A percentile compares a stretch with the other conserved stretches of the same genome.
These are phyloP conservation scores for Oreochromis tanganicae DNA, from an alignment of 2,113 vertebrate species.

Conservation along the genomic window DNA sequence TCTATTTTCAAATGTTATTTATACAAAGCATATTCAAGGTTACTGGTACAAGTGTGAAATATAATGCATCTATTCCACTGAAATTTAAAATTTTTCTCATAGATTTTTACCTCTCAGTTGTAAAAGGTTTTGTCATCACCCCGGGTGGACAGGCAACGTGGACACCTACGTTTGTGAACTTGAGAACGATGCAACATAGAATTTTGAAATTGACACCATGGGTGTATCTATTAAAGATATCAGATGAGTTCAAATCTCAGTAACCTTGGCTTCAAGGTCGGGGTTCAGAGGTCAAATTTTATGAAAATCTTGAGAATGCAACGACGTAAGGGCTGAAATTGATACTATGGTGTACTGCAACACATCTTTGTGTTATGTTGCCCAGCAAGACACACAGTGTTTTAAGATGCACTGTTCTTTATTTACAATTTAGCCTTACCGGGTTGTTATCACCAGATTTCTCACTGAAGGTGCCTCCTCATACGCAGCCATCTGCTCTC, in stretches of 20 bases:
- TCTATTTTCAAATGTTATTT: too few species aligned
- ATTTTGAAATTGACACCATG: not conserved
- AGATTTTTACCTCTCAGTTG: not conserved
- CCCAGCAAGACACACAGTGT: not conserved
- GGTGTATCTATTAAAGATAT: not conserved
- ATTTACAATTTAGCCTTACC: not conserved
- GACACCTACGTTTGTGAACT: not conserved
- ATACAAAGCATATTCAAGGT: too few species aligned
- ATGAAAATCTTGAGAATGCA: not conserved
- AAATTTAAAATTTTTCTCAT: too few species aligned
- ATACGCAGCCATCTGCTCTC: not conserved
- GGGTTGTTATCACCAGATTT: not conserved
- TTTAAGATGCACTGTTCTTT: not conserved
- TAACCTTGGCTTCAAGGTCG: not conserved
- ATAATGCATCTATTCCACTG: too few species aligned
- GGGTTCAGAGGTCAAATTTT: not conserved
- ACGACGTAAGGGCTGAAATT: accelerated
- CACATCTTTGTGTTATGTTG: not conserved
- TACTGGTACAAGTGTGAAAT: too few species aligned
- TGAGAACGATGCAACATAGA: not conserved
- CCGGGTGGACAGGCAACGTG: not conserved
- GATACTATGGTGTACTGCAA: not conserved
- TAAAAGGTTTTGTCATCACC: not conserved
- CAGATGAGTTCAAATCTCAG: not conserved
- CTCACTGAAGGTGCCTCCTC: not conserved